phyloP scores from a whole-genome alignment of 2,888 invertebrate species.

The Cyaniris semiargus region DNA sequence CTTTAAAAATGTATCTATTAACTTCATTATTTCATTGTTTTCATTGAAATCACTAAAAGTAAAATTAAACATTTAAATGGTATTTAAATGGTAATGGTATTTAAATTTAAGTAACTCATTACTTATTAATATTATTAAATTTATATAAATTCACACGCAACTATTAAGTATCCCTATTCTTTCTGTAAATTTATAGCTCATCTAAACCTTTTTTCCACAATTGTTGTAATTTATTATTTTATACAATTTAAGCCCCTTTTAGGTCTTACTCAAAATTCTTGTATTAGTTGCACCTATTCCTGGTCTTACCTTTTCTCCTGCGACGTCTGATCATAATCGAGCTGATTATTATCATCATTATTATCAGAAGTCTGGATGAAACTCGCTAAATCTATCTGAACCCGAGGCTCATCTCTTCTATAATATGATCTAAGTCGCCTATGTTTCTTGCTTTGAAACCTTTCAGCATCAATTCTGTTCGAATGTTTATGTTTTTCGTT shows the following conservation, averaged over 20 bases:
- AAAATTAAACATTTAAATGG: too few species aligned
- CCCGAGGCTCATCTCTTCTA: slow-evolving; percentile 47
- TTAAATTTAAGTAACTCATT: too few species aligned
- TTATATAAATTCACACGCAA: too few species aligned
- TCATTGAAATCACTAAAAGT: neutral
- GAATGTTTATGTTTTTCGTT: slow-evolving; percentile 35
- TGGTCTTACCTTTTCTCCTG: slow-evolving; percentile 37
- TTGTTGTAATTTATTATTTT: too few species aligned
- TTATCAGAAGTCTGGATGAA: slow-evolving; percentile 53
- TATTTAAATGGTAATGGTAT: too few species aligned
- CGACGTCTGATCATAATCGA: slow-evolving; percentile 42
- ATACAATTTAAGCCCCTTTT: too few species aligned
- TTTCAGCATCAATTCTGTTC: slow-evolving; percentile 21
- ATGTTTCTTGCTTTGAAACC: slow-evolving; percentile 34
- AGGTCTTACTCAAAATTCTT: too few species aligned
- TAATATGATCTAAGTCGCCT: slow-evolving; percentile 40
- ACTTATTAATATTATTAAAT: too few species aligned
- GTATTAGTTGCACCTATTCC: too few species aligned
- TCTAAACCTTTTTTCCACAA: too few species aligned
- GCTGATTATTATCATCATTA: slow-evolving; percentile 39
- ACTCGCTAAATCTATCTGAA: slow-evolving; percentile 56
- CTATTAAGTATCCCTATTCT: too few species aligned
- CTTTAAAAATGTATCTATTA: neutral
- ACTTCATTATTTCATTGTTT: neutral
- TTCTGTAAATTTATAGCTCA: too few species aligned